phyloP scores from a whole-genome alignment of 2,113 vertebrate species.

The Austrofundulus limnaeus region DNA sequence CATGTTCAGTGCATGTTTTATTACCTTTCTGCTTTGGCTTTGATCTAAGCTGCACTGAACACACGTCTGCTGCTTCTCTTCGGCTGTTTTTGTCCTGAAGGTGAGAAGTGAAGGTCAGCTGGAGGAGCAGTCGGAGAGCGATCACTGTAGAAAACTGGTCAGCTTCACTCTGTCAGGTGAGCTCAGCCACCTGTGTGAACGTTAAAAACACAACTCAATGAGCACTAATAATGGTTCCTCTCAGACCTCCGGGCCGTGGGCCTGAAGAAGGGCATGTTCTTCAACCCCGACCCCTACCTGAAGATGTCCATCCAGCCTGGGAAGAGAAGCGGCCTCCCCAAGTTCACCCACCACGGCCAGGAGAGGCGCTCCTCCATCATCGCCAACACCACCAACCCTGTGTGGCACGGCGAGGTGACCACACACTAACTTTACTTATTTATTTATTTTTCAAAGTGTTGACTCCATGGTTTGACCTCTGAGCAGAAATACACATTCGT shows the following conservation, averaged over 20 bases:
- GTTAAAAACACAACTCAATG: not conserved
- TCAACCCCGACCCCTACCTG: constrained; percentile 97
- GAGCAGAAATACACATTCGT: constrained; percentile 97
- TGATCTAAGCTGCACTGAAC: too few relatives aligned
- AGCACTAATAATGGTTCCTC: not conserved
- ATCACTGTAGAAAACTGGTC: constrained; percentile 89
- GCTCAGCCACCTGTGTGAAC: not conserved
- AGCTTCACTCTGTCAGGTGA: constrained; percentile 95
- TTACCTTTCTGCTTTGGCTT: too few relatives aligned
- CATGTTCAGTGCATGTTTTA: too few relatives aligned
- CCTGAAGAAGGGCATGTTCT: constrained; percentile 99
- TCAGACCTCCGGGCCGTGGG: constrained; percentile 89
- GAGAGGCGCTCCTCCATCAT: constrained; percentile 94
- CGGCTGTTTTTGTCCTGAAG: constrained; percentile 59
- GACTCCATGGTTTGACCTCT: constrained; percentile 32
- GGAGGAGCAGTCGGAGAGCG: constrained; percentile 83
- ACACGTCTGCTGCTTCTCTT: not conserved
- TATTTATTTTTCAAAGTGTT: not conserved
- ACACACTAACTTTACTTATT: not conserved
- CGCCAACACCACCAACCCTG: constrained; percentile 95
- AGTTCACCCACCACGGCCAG: constrained; percentile 95
- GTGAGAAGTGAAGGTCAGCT: constrained; percentile 80
- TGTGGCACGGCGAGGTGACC: constrained; percentile 96
- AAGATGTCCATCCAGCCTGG: constrained; percentile 99
- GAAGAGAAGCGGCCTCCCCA: constrained; percentile 95